Conservation (phyloP, 2,888 invertebrate genomes). For the Lasioglossum oenotherae region DNA sequence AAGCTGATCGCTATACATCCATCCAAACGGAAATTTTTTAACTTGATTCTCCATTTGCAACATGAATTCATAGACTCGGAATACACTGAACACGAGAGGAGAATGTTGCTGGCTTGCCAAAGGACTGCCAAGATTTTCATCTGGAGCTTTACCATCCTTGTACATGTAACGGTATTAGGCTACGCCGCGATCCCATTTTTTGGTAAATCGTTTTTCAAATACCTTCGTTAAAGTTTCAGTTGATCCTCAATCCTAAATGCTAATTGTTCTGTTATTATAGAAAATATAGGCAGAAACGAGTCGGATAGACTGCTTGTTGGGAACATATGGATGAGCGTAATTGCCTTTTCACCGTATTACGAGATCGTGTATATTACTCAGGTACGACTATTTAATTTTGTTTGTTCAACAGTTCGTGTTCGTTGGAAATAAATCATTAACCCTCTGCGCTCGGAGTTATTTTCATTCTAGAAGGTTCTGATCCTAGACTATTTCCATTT, state of each 20-base stretch:
- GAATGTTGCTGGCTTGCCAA: not conserved
- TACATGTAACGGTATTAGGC: not conserved
- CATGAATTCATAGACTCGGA: not conserved
- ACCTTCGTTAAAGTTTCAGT: not conserved
- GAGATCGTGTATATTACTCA: not conserved
- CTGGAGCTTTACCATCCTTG: not conserved
- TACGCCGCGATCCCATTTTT: not conserved
- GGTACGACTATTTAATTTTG: not conserved
- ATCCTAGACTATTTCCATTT: no score
- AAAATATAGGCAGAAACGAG: not conserved
- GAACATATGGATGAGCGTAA: not conserved
- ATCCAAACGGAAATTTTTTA: not conserved
- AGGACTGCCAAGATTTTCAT: not conserved
- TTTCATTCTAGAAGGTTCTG: no score
- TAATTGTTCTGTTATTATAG: not conserved
- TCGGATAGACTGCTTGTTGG: not conserved
- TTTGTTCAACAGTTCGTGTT: no score
- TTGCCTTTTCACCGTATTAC: not conserved
- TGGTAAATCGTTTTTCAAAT: not conserved
- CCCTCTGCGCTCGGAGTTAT: no score
- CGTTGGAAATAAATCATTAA: no score
- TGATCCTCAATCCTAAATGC: not conserved
- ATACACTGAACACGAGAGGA: not conserved
- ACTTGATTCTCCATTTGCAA: not conserved
- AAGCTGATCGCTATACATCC: not conserved